Conservation (phyloP, 2,888 invertebrate genomes). For the Chouioia cunea region DNA sequence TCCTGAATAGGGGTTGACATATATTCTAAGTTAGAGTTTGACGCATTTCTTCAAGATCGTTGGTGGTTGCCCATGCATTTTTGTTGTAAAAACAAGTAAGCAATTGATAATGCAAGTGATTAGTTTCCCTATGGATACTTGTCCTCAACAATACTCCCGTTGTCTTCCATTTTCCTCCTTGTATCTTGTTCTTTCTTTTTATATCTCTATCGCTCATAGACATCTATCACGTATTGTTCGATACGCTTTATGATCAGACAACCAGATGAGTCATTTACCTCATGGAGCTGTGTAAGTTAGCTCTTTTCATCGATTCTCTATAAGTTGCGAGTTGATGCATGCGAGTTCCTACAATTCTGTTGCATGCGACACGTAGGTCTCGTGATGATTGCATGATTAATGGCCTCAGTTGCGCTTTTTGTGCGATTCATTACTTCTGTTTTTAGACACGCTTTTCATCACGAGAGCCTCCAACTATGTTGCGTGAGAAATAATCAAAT, state of each 20-base stretch:
- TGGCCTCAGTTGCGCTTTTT: slow-evolving; percentile 12
- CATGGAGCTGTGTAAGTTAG: too few relatives aligned
- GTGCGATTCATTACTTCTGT: background rate
- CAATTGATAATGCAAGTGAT: too few relatives aligned
- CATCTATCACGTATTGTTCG: slow-evolving; percentile 35
- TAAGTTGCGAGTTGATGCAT: background rate
- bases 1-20: too few relatives aligned
- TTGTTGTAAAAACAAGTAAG: too few relatives aligned
- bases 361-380: background rate
- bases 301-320: slow-evolving; percentile 12
- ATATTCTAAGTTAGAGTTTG: too few relatives aligned
- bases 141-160: background rate
- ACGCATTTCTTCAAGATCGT: too few relatives aligned
- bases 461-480: too few relatives aligned
- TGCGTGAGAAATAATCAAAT: too few relatives aligned
- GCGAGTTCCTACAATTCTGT: too few relatives aligned
- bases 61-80: too few relatives aligned
- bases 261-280: slow-evolving; percentile 20
- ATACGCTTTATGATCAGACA: slow-evolving; percentile 25
- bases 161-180: background rate
- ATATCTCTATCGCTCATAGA: slow-evolving; percentile 33
- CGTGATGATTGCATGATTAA: slow-evolving; percentile 31
- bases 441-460: background rate
- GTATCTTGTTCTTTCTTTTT: background rate
- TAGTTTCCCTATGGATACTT: too few relatives aligned